phyloP scores from a whole-genome alignment of 2,113 vertebrate genomes.

The Oriolus oriolus region DNA sequence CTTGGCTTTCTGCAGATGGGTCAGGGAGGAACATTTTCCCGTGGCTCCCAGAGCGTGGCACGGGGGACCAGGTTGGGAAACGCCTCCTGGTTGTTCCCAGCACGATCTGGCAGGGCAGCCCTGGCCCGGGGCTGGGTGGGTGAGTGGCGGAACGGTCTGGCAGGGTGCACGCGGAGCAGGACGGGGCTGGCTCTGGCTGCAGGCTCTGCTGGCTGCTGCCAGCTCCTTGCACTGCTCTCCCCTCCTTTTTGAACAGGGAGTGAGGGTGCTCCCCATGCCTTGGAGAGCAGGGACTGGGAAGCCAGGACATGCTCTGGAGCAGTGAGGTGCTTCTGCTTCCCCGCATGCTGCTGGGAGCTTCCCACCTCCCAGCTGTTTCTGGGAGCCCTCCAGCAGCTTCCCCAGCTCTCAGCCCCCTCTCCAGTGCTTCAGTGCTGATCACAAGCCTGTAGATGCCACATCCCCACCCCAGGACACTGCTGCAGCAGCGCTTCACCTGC shows the following conservation, averaged over 20 bases:
- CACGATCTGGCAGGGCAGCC: background rate
- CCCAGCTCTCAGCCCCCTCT: background rate
- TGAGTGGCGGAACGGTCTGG: background rate
- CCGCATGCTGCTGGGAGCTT: rapidly evolving
- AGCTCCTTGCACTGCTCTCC: background rate
- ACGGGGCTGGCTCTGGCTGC: background rate
- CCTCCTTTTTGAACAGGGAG: background rate
- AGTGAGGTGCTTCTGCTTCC: background rate
- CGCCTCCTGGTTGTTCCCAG: background rate
- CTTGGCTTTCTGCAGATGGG: background rate
- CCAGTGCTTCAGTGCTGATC: background rate
- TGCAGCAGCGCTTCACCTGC: background rate
- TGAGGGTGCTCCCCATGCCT: background rate
- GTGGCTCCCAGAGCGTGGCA: background rate
- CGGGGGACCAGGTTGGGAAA: background rate
- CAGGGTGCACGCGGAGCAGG: background rate
- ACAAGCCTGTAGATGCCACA: rapidly evolving
- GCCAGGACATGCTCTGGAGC: rapidly evolving
- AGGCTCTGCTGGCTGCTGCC: background rate
- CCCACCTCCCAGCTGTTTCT: background rate
- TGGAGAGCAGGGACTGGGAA: background rate
- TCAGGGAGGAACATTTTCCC: background rate
- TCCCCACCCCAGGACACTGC: rapidly evolving
- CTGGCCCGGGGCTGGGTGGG: background rate
- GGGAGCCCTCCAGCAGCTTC: background rate